These are phyloP conservation scores for Poecile montanus DNA, from an alignment of 2,797 vertebrate species.

Conservation along the genomic window DNA sequence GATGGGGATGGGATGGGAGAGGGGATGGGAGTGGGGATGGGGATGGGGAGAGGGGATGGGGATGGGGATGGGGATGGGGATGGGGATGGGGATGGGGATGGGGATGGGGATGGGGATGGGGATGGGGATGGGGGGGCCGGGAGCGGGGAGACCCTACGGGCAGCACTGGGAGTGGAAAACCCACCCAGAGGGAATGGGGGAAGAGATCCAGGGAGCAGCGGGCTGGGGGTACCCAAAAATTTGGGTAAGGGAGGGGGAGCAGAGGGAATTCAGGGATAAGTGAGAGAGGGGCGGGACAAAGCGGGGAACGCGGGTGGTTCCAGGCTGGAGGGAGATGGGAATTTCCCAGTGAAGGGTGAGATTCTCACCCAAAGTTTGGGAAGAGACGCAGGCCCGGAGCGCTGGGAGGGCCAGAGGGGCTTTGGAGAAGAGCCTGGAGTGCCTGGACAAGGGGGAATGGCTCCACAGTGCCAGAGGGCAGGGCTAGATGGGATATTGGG, in stretches of 20 bases:
- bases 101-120: background rate
- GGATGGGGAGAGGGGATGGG: too few relatives aligned
- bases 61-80: too few relatives aligned
- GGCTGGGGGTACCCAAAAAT: background rate
- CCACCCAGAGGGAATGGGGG: rapidly evolving
- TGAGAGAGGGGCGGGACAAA: too few relatives aligned
- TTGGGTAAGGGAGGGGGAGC: background rate
- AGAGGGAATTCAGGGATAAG: background rate
- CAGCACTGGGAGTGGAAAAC: background rate
- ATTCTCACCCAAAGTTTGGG: background rate
- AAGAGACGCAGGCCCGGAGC: rapidly evolving
- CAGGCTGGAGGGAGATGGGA: background rate
- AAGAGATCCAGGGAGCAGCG: background rate
- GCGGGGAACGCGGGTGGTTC: background rate
- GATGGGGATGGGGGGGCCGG: background rate
- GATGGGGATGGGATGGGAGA: too few relatives aligned
- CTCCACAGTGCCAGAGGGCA: rapidly evolving
- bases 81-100: too few relatives aligned
- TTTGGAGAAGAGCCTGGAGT: background rate
- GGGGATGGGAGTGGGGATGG: background rate
- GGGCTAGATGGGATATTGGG: background rate
- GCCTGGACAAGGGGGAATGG: background rate
- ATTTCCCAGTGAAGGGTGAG: background rate
- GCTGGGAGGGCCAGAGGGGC: background rate
- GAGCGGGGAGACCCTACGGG: slow-evolving; percentile 5